Base-by-base conservation (phyloP, 2,113 vertebrate genomes). In the Clarias gariepinus region DNA sequence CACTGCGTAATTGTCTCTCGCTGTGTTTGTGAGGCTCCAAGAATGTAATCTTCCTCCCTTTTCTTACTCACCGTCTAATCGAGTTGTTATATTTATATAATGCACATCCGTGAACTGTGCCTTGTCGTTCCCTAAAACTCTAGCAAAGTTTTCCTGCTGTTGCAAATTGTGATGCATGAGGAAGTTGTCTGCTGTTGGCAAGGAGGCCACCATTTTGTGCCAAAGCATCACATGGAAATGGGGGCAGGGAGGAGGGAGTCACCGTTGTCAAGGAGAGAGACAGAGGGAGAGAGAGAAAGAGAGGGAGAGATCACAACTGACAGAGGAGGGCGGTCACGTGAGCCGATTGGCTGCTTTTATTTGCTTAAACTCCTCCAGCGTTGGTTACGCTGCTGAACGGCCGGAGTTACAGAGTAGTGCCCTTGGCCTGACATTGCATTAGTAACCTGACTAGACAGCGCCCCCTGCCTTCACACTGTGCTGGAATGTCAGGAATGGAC, bases 351-450 rank as follows among this genome's bases (percentile, higher is more conserved):
- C 82, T 87, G 78, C 76, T 73, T 89, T 81, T 89, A 86, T 89
- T 90, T 90, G 84, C 82, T 82, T 90, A 30, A 89, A 88, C 88
- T 80, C 79, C 30, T 86, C 83, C 79, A 60, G 57, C 66, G 53
- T 66, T 60, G 41, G 83, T 84, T 83, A 68, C 76, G 78, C 80
- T 66, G 84, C 61, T 63, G 53, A 85, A 84, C 69, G 19, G 52
- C 68, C 64, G 52, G 60, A 84, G 85, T 85, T 90, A 64, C n/a
- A 76, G 83, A 28, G 81, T 80, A 78, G 66, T 86, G 86, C 84
- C 88, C 88, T 90, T 89, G 87, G 53, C 83, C 21, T 89, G 90
- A 88, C 88, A 76, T 89, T 89, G 90, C 82, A 41, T 66, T 30
- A 28, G 28, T 21, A 25, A 61, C 84, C 52, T 81, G 73, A 88